Percentiles rank a stretch among this genome's conserved stretches.
Conservation (phyloP, 2,113 vertebrate genomes). For the Tyto alba region DNA sequence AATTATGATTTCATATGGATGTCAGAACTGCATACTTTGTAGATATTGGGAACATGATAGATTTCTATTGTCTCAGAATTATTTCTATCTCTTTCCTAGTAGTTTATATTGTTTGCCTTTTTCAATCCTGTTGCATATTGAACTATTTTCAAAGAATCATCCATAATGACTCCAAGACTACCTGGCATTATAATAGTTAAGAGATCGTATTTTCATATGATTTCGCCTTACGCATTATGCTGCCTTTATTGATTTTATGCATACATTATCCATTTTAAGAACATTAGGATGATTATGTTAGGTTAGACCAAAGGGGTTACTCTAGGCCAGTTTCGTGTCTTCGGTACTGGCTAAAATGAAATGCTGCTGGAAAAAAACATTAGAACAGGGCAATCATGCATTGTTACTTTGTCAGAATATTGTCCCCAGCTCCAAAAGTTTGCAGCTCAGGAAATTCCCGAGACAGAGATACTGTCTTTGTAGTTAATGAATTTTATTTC, state of each 20-base stretch:
- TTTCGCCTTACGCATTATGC: not conserved
- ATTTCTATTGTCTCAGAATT: not conserved
- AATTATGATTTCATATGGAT: not conserved
- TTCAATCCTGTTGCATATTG: not conserved
- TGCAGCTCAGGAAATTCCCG: conserved; percentile 50
- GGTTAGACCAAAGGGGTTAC: not conserved
- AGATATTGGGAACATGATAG: not conserved
- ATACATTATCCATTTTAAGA: not conserved
- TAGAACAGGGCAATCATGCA: not conserved
- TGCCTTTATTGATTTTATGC: not conserved
- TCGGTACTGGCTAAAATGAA: not conserved
- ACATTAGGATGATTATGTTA: not conserved
- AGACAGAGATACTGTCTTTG: conserved; percentile 23
- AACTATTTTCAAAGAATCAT: not conserved
- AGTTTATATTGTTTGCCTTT: not conserved
- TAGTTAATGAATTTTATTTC: conserved; percentile 44
- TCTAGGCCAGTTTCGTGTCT: not conserved
- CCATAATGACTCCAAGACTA: not conserved
- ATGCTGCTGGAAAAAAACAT: not conserved
- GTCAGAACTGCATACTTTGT: not conserved
- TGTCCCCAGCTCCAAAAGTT: conserved; percentile 10
- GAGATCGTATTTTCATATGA: not conserved
- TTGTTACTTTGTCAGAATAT: not conserved
- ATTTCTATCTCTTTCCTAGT: not conserved
- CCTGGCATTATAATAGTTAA: not conserved